Evolutionary conservation across 2,888 invertebrate genomes (phyloP), one percentile per base, ranked within the genome.

Genomic region (Netelia fuscicornis): DNA sequence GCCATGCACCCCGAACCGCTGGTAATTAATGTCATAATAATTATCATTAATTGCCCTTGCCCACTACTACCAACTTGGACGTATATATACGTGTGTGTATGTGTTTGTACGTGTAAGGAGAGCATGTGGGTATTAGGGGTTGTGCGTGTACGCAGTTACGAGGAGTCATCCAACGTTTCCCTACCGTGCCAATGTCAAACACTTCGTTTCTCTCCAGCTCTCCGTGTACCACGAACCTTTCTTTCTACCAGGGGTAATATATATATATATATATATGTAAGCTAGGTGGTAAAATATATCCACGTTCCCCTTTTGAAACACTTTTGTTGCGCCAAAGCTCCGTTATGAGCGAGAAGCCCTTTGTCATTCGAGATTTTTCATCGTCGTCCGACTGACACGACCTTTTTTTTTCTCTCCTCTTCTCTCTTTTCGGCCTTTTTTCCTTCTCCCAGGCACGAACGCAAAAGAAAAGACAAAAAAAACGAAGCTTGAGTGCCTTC

Each of bases 41-140:
- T 88, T 88, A 87, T 86, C 87, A 87, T 87, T 86, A 87, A 87
- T 88, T 88, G 84, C 85, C 85, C 80, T 71, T 71, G 72, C 70
- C 64, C 62, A 70, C 48, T 62, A 60, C 81, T 78, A 64, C 48
- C 71, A 20, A 70, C 64, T 62, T 60, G 67, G 68, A 52, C 44
- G 52, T 56, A 62, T 60, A 62, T 17, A 74, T 74, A 13, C 13
- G n/a, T n/a, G 20, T n/a, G 8, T 65, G 30, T 30, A 5, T 30
- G 30, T 30, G 30, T 30, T 2, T 30, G 30, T 30, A 3, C 3
- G 30, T 30, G 30, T 30, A 25, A 25, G 2, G 25, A 25, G 25
- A 25, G 30, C 3, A 3, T 30, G 30, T 30, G 30, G 3, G 30
- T 30, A 5, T 30, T 17, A 17, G 17, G 17, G 17, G 17, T 3